These are phyloP conservation scores for Platycnemis pennipes DNA, from an alignment of 2,888 invertebrate species.

Conservation along the genomic window DNA sequence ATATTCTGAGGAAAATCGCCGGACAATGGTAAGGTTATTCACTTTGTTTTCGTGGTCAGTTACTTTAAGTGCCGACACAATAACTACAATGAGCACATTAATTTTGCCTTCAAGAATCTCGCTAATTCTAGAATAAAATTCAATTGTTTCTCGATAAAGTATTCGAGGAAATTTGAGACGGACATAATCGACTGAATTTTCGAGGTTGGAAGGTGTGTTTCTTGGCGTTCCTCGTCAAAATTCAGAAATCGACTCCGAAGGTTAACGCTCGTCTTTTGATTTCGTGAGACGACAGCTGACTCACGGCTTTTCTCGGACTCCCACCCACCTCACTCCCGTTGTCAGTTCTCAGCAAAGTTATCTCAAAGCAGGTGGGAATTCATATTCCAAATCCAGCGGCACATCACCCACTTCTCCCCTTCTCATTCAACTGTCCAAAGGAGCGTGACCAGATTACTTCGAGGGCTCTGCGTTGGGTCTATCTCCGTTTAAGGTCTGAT, in stretches of 20 bases:
- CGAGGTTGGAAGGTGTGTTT: no score
- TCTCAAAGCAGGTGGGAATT: conserved; percentile 23
- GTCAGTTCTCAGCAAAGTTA: background rate
- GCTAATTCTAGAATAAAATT: no score
- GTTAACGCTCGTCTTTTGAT: background rate
- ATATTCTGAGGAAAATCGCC: no score
- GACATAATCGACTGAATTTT: no score
- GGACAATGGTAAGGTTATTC: no score
- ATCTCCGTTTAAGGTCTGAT: background rate
- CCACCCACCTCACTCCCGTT: background rate
- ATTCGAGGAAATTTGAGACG: no score
- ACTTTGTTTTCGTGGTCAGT: no score
- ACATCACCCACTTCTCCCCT: background rate
- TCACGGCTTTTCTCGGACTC: background rate
- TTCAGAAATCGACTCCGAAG: background rate
- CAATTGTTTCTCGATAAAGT: no score
- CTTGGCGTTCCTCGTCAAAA: background rate
- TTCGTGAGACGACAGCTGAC: background rate
- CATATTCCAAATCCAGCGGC: conserved; percentile 22
- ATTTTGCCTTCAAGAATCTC: no score
- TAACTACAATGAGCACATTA: no score
- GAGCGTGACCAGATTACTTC: conserved; percentile 59
- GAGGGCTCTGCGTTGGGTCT: background rate
- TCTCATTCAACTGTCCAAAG: background rate
- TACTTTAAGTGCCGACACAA: no score